These are phyloP conservation scores for Aix galericulata DNA, from an alignment of 2,113 vertebrate genomes.

Conservation along the genomic window DNA sequence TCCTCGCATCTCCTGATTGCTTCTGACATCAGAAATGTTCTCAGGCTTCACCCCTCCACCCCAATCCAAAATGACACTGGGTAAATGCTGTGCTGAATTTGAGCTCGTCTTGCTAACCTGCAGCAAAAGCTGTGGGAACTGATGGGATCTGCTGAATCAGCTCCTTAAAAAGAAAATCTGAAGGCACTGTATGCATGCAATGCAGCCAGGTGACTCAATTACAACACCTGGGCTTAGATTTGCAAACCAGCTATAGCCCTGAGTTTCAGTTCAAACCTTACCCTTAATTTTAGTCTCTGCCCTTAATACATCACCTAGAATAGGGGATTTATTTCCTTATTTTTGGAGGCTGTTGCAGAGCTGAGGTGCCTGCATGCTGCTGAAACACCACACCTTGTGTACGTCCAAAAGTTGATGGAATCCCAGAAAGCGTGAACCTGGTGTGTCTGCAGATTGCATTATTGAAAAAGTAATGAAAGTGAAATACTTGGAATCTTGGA, in stretches of 20 bases:
- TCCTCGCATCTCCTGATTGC: background rate
- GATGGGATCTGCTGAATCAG: background rate
- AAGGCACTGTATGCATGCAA: background rate
- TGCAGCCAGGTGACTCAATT: background rate
- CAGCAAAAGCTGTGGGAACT: background rate
- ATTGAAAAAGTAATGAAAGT: background rate
- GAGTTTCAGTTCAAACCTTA: background rate
- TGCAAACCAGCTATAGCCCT: background rate
- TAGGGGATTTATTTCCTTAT: background rate
- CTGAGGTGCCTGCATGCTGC: background rate
- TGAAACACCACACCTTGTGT: fast-evolving
- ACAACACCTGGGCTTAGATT: background rate
- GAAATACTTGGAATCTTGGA: background rate
- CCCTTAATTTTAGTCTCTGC: background rate
- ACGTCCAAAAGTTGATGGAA: fast-evolving
- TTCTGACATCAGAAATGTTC: background rate
- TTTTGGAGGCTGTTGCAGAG: background rate
- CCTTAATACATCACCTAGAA: background rate
- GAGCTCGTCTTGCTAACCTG: background rate
- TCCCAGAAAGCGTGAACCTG: fast-evolving
- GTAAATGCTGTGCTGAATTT: background rate
- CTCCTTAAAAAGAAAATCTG: background rate
- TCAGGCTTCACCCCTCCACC: background rate
- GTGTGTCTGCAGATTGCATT: fast-evolving
- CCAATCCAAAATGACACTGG: background rate